These are phyloP conservation scores for Lerista edwardsae DNA, from an alignment of 2,797 vertebrate genomes.

Conservation along the genomic window DNA sequence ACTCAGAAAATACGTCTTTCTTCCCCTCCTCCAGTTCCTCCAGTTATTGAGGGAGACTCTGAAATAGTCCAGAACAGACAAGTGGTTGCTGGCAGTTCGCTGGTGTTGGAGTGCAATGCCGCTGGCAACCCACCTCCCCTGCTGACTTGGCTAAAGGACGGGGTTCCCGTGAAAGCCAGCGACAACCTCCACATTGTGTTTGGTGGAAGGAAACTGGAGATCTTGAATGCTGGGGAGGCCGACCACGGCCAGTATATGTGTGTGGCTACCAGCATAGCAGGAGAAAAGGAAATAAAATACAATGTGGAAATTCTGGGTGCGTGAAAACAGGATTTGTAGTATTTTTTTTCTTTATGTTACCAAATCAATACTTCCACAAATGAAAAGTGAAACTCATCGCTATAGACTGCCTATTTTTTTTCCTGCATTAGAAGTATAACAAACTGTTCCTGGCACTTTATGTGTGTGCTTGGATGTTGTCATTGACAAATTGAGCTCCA, in stretches of 20 bases:
- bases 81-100: constrained; percentile 82
- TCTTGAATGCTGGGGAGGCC: constrained; percentile 74
- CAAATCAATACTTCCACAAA: not conserved
- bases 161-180: constrained; percentile 83
- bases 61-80: constrained; percentile 80
- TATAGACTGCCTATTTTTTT: not conserved
- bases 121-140: constrained; percentile 89
- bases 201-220: constrained; percentile 87
- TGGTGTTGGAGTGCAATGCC: constrained; percentile 88
- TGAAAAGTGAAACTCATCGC: not conserved
- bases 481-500: not conserved
- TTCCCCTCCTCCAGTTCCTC: constrained; percentile 84
- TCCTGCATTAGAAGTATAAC: not conserved
- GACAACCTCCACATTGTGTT: constrained; percentile 81
- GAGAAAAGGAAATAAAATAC: constrained; percentile 91
- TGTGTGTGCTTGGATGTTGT: not conserved
- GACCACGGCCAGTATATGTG: constrained; percentile 89
- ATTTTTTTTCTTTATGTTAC: not conserved
- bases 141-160: constrained; percentile 94
- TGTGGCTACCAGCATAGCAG: constrained; percentile 94
- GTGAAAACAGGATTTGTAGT: constrained; percentile 17
- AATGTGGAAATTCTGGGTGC: constrained; percentile 91
- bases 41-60: constrained; percentile 82
- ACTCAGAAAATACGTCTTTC: not conserved
- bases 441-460: not conserved